Conservation (phyloP, 2,888 invertebrate genomes). For the Drosophila niveifrons region DNA sequence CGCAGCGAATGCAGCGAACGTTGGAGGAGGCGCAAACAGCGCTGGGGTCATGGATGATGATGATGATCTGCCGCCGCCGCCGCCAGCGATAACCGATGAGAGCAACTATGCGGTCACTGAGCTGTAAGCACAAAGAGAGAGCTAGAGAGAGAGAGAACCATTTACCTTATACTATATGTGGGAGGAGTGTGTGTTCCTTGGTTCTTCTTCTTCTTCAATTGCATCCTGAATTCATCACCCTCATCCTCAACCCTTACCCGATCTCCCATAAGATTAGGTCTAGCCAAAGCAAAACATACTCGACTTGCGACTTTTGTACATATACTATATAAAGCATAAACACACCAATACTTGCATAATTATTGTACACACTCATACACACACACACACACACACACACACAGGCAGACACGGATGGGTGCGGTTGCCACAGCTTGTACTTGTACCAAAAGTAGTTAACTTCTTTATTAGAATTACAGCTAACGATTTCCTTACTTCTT, state of each 20-base stretch:
- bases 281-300: conserved; percentile 46
- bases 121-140: conserved; percentile 75
- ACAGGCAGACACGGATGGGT: too few relatives aligned
- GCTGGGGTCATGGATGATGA: conserved; percentile 70
- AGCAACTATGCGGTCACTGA: conserved; percentile 86
- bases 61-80: conserved; percentile 83
- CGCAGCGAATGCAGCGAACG: conserved; percentile 13
- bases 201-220: conserved; percentile 39
- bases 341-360: conserved; percentile 4
- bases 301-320: conserved; percentile 66
- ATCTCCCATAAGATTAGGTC: conserved; percentile 32
- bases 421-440: neutral
- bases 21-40: conserved; percentile 4
- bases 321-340: conserved; percentile 30
- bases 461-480: neutral
- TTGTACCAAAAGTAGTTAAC: neutral
- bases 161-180: conserved; percentile 16
- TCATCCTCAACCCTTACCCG: conserved; percentile 23
- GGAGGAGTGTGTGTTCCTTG: conserved; percentile 40
- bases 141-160: conserved; percentile 1
- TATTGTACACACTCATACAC: conserved; percentile 19
- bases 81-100: conserved; percentile 85
- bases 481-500: neutral
- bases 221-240: conserved; percentile 23
- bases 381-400: conserved; percentile 16